Evolutionary conservation across 2,797 vertebrate genomes (phyloP).

Genomic region (Scolopax bukidnonensis): DNA sequence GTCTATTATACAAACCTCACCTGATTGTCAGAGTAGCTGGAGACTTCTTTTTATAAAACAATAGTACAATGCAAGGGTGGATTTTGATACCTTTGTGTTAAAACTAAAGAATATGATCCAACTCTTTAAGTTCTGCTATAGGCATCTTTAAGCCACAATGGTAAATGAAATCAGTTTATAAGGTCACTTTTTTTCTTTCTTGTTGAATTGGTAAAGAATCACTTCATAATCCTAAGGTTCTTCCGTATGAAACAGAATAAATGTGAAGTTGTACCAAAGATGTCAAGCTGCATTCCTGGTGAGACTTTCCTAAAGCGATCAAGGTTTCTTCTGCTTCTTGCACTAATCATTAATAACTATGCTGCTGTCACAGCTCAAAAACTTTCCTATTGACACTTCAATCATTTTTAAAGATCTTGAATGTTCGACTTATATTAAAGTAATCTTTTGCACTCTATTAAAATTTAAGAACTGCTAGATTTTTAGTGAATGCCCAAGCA

Average conservation of each 20-base stretch:
- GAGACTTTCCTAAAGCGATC: slow-evolving; percentile 40
- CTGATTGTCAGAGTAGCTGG: background rate
- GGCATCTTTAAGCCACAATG: background rate
- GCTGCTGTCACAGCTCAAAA: slow-evolving; percentile 80
- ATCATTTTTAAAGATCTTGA: slow-evolving; percentile 82
- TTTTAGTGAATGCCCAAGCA: slow-evolving; percentile 78
- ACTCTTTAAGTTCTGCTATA: background rate
- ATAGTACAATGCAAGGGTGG: background rate
- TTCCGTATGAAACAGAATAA: slow-evolving; percentile 10
- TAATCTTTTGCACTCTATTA: slow-evolving; percentile 83
- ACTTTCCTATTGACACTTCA: slow-evolving; percentile 81
- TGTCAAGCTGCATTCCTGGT: slow-evolving; percentile 60
- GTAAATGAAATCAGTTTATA: background rate
- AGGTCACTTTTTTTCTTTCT: background rate
- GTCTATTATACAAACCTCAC: background rate
- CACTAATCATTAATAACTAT: slow-evolving; percentile 81
- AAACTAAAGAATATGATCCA: background rate
- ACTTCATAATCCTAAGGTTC: slow-evolving; percentile 74
- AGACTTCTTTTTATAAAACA: background rate
- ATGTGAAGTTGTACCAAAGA: slow-evolving; percentile 10
- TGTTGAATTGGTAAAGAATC: slow-evolving; percentile 37
- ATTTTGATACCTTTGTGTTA: background rate
- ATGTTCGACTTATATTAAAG: slow-evolving; percentile 75
- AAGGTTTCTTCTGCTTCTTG: slow-evolving; percentile 67
- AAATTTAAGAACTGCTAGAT: slow-evolving; percentile 80